phyloP scores from a whole-genome alignment of 2,888 invertebrate genomes.

The Strigamia maritima region DNA sequence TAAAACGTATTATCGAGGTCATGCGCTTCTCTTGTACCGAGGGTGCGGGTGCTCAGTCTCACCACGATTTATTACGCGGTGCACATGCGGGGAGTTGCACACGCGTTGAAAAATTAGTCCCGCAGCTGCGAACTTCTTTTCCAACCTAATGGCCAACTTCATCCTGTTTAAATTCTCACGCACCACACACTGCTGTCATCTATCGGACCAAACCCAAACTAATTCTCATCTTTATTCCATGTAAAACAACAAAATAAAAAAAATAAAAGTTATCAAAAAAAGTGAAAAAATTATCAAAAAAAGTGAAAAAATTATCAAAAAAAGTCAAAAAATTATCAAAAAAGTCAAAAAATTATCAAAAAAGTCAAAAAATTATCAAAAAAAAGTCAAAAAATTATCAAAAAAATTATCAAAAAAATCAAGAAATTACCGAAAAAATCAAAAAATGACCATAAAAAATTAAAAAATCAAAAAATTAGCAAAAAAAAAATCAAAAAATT shows the following conservation, averaged over 20 bases:
- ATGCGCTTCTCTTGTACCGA: background rate
- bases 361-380: too few species aligned
- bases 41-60: background rate
- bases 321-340: too few species aligned
- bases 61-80: slow-evolving; percentile 7
- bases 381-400: too few species aligned
- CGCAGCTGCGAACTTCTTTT: slow-evolving; percentile 26
- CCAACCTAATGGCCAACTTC: background rate
- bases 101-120: slow-evolving; percentile 27
- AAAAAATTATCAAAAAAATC: too few species aligned
- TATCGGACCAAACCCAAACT: background rate
- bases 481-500: too few species aligned
- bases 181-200: background rate
- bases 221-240: background rate
- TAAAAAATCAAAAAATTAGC: too few species aligned
- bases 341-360: too few species aligned
- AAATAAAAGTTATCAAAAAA: too few species aligned
- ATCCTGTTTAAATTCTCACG: background rate
- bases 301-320: too few species aligned
- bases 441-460: too few species aligned
- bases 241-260: background rate
- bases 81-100: slow-evolving; percentile 17
- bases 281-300: too few species aligned
- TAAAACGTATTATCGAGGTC: background rate
- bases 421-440: too few species aligned